Base-by-base conservation (phyloP, 1,140 invertebrate genomes). In the Leptinotarsa texana region DNA sequence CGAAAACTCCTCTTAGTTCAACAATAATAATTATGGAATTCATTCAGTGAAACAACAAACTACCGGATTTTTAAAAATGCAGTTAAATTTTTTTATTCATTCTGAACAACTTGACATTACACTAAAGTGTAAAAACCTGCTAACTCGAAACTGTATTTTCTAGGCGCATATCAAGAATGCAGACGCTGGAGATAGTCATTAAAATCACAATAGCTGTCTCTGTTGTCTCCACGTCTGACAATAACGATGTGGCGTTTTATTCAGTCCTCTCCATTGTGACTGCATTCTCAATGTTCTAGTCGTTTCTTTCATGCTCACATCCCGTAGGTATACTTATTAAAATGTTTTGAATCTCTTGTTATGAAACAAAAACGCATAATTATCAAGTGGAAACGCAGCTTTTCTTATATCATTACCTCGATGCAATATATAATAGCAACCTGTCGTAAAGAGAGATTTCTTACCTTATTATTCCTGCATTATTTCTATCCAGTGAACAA, bases 111-210 rank as follows among this genome's bases (percentile, higher is more conserved):
- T 57, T n/a, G 1, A 57, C n/a, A 57, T 57, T 57, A 18, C 3
- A 57, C 6, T n/a, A 57, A 57, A 57, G 13, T 72, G 70, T n/a
- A 72, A 62, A n/a, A 72, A 61, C 17, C 57, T 72, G 70, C 48
- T 62, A 27, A 17, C 70, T 61, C 15, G 70, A 72, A 62, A 72
- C 70, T 42, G 70, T 21, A 6, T 72, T 57, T 33, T 62, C 70
- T 62, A 72, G 70, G 22, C 2, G 48, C 48, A 62, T 72, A 73
- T 65, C 22, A 73, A 73, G 71, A 73, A 73, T 73, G 71, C 71
- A 73, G 71, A 49, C 62, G 24, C 71, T 73, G 42, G 71, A 73
- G 57, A 65, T 73, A 61, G 62, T 73, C 71, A 73, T 73, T 73
- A 73, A 73, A 73, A 73, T 73, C 51, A 73, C 71, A 73, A 73